These are phyloP conservation scores for Phymatocera aterrima DNA, from an alignment of 2,888 invertebrate genomes.

Conservation along the genomic window DNA sequence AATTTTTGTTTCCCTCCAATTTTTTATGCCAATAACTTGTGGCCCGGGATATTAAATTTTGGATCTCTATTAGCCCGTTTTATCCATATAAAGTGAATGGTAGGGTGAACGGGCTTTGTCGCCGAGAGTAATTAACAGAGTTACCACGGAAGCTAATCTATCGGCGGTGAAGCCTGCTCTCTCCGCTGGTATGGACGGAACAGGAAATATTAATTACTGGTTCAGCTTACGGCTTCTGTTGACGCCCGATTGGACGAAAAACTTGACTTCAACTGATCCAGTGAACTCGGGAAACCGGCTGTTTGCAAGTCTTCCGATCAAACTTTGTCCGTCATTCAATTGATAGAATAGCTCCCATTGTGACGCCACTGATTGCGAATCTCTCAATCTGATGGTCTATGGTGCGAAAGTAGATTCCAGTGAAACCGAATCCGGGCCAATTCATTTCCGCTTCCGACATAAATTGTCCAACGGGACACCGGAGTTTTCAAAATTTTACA, in stretches of 20 bases:
- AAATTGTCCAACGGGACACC: no score
- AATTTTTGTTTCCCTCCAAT: background rate
- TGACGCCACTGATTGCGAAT: no score
- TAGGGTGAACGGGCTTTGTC: conserved; percentile 18
- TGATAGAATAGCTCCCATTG: background rate
- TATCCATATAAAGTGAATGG: background rate
- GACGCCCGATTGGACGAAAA: conserved; percentile 8
- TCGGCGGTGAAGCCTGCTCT: background rate
- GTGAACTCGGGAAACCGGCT: background rate
- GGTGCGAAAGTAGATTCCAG: no score
- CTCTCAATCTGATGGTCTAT: no score
- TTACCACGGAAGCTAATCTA: conserved; percentile 44
- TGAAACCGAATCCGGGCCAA: no score
- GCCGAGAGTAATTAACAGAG: conserved; percentile 42
- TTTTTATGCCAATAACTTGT: background rate
- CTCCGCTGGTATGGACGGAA: background rate
- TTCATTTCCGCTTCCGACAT: no score
- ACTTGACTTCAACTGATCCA: background rate
- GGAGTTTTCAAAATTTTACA: no score
- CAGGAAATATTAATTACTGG: conserved; percentile 42
- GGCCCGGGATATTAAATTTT: conserved; percentile 11
- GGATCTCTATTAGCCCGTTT: conserved; percentile 32
- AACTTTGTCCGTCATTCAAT: background rate
- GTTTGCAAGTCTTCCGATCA: background rate
- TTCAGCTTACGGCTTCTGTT: conserved; percentile 17